Percentiles rank a stretch among this genome's conserved stretches.
Conservation (phyloP, 2,888 invertebrate species). For the Drosophila prostipennis region DNA sequence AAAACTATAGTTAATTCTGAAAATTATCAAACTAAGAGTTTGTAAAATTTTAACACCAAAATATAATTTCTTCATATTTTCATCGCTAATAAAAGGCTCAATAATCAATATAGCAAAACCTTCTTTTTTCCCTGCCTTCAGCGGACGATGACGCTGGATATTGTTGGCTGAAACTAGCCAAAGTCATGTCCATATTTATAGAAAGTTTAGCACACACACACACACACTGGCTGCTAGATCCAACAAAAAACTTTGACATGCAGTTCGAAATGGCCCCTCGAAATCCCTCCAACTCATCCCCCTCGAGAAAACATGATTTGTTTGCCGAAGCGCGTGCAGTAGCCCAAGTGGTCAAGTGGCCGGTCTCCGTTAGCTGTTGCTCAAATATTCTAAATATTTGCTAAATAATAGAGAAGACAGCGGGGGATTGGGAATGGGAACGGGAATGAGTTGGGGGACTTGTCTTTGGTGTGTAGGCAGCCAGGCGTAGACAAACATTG, state of each 20-base stretch:
- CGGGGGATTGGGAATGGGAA: not conserved
- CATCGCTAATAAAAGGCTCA: not conserved
- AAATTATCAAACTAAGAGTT: no score
- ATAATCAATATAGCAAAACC: not conserved
- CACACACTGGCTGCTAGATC: constrained; percentile 33
- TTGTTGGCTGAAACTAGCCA: constrained; percentile 31
- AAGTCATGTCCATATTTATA: constrained; percentile 65
- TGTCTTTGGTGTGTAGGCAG: constrained; percentile 49
- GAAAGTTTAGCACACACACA: constrained; percentile 64
- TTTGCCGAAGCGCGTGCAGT: constrained; percentile 71
- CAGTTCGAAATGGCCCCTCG: constrained; percentile 11
- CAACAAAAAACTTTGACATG: constrained; percentile 65
- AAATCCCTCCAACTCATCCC: constrained; percentile 6
- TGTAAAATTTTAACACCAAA: no score
- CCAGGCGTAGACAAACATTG: constrained; percentile 61
- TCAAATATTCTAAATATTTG: constrained; percentile 78
- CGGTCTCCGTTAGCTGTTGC: constrained; percentile 44
- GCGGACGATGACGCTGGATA: constrained; percentile 13
- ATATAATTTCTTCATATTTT: not conserved
- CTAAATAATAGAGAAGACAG: constrained; percentile 74
- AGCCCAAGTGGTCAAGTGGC: constrained; percentile 66
- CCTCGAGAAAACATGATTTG: constrained; percentile 62
- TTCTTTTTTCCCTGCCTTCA: not conserved
- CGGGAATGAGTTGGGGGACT: not conserved
- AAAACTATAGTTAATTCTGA: no score